Base-by-base conservation (phyloP, 2,113 vertebrate genomes). In the Oxyura jamaicensis region DNA sequence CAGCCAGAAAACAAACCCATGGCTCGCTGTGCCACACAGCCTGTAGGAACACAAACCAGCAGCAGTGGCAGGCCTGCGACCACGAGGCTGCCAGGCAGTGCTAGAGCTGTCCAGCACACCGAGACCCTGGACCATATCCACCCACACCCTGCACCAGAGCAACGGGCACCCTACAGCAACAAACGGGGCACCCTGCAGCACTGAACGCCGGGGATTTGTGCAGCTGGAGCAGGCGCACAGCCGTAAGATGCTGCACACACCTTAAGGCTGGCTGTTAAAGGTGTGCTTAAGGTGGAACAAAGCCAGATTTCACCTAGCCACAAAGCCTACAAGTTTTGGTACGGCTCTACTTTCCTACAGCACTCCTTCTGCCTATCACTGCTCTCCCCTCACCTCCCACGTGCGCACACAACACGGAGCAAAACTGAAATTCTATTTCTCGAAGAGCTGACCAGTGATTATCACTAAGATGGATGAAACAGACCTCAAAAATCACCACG, bases 71-170 rank as follows among this genome's bases (percentile, higher is more conserved):
- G 68, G 2, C 73, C 58, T 44, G 78, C 39, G 56, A 25, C 69
- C 62, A 26, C 4, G 20, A 11, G 68, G 26, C 26, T 48, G 63
- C 67, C 85, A 65, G 79, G 62, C 33, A 0, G 33, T 1, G 36
- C 6, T 6, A 94, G 92, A 89, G 95, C 96, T 96, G 96, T 90
- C 85, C 90, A 94, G 88, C 75, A 83, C 90, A 4, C 46, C 1
- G 7, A 75, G 62, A 56, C 13, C 4, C 67, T 4, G 29, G 0
- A n/a, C 52, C 28, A 42, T 17, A 18, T 7, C 23, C 23, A 55
- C 66, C 50, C 71, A 3, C 1, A 0, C 29, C 56, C 44, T 8
- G 8, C 8, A 55, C 26, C 76, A 69, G 53, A 46, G 58, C 0
- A 11, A 39, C 0, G 4, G 42, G 63, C 55, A 48, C 20, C 29